A percentile compares a stretch with the other conserved stretches of the same genome.
Evolutionary conservation across 1,140 invertebrate species (phyloP).

Genomic region (Helicoverpa zea): DNA sequence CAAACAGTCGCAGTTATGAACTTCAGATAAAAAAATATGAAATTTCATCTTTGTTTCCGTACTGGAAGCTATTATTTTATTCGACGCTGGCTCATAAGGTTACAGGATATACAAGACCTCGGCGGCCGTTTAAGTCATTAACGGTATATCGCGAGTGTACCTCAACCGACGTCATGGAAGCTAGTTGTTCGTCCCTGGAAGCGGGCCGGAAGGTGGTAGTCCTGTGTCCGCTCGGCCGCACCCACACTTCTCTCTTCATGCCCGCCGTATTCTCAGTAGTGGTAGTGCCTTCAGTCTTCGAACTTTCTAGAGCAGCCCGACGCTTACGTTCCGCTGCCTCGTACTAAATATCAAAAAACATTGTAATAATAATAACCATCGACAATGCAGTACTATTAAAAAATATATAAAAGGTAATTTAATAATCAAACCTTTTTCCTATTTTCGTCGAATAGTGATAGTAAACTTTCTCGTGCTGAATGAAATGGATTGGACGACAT

Average conservation of each 20-base stretch:
- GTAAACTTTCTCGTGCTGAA: slow-evolving; percentile 95
- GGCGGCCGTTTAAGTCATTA: too few species aligned
- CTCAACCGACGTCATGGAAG: slow-evolving; percentile 91
- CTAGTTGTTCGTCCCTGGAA: slow-evolving; percentile 89
- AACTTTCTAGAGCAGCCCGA: slow-evolving; percentile 88
- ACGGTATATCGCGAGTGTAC: slow-evolving; percentile 75
- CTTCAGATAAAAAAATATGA: background rate
- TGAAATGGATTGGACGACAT: slow-evolving; percentile 97
- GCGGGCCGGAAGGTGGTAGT: slow-evolving; percentile 88
- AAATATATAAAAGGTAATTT: background rate
- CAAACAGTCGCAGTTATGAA: too few species aligned
- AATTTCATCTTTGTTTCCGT: background rate
- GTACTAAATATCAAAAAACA: slow-evolving; percentile 86
- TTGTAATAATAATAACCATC: slow-evolving; percentile 7
- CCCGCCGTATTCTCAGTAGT: slow-evolving; percentile 63
- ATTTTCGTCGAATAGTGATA: slow-evolving; percentile 97
- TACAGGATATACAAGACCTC: too few species aligned
- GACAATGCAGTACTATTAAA: background rate
- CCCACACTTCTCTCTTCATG: slow-evolving; percentile 93
- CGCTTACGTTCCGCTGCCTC: slow-evolving; percentile 93
- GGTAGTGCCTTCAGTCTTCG: slow-evolving; percentile 77
- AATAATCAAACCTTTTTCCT: slow-evolving; percentile 93
- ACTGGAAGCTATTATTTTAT: too few species aligned
- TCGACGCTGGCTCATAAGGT: too few species aligned
- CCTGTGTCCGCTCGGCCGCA: slow-evolving; percentile 91